Evolutionary conservation across 1,140 invertebrate species (phyloP).

Genomic region (Chymomyza costata): DNA sequence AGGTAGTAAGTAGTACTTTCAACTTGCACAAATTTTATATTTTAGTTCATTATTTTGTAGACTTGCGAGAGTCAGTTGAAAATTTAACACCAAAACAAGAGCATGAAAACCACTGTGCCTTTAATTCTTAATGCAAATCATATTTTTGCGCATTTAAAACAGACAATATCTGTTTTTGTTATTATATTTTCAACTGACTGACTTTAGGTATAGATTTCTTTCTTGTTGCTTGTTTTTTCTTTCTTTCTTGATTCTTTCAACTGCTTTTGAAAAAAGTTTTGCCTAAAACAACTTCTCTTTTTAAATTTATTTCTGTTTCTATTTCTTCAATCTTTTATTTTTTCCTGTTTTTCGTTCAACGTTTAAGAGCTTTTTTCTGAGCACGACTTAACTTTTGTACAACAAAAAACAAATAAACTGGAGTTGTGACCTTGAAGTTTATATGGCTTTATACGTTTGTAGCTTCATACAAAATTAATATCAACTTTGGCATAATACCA

Average conservation of each 20-base stretch:
- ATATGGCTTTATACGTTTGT: too few relatives aligned
- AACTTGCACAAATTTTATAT: conserved; percentile 68
- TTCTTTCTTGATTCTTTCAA: conserved; percentile 37
- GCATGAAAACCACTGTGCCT: conserved; percentile 9
- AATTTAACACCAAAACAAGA: conserved; percentile 25
- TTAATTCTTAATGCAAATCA: conserved; percentile 1
- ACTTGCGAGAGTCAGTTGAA: conserved; percentile 10
- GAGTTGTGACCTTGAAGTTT: too few relatives aligned
- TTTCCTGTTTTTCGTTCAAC: too few relatives aligned
- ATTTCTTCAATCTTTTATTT: too few relatives aligned
- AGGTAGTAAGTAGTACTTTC: conserved; percentile 54
- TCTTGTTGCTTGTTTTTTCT: conserved; percentile 67
- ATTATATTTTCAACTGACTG: too few relatives aligned
- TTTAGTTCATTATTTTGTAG: conserved; percentile 44
- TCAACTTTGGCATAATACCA: too few relatives aligned
- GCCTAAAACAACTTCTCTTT: conserved; percentile 27
- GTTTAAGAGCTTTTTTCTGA: conserved; percentile 71
- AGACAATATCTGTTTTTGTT: too few relatives aligned
- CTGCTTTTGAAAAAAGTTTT: conserved; percentile 42
- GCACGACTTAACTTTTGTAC: conserved; percentile 41
- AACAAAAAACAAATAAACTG: too few relatives aligned
- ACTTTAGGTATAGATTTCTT: conserved; percentile 38
- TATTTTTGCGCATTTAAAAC: conserved; percentile 2
- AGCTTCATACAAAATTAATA: too few relatives aligned
- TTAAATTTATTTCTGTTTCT: conserved; percentile 5